Conservation (phyloP, 2,888 invertebrate genomes). For the Toxonevra muliebris region DNA sequence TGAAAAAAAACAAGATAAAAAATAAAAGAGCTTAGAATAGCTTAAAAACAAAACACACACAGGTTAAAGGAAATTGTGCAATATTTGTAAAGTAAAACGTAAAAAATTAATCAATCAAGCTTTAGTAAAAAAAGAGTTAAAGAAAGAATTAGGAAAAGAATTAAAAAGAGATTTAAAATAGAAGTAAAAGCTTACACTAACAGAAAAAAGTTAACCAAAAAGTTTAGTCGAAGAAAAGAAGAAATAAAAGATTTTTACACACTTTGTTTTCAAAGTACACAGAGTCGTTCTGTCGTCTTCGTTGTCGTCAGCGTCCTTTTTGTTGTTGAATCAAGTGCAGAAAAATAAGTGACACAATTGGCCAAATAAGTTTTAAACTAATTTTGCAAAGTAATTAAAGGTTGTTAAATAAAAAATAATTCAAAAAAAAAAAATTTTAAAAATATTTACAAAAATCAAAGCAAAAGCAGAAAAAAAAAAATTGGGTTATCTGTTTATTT, state of each 20-base stretch:
- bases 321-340: no score
- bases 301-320: no score
- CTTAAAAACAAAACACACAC: conserved; percentile 1
- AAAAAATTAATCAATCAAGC: conserved; percentile 4
- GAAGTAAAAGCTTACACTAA: not conserved
- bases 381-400: conserved; percentile 5
- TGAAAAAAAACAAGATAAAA: not conserved
- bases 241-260: conserved; percentile 8
- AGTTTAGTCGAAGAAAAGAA: conserved; percentile 30
- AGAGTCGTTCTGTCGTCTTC: no score
- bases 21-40: conserved; percentile 12
- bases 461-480: no score
- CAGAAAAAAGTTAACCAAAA: not conserved
- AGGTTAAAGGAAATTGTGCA: not conserved
- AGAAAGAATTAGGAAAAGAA: not conserved
- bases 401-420: not conserved
- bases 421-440: not conserved
- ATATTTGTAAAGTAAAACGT: conserved; percentile 11
- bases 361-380: conserved; percentile 6
- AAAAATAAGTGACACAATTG: not conserved
- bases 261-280: no score
- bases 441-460: conserved; percentile 3
- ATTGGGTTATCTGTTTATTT: no score
- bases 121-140: no score
- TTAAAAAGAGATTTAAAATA: not conserved